Percentiles rank a stretch among this genome's conserved stretches.
These are phyloP conservation scores for Himalopsyche tibetana DNA, from an alignment of 2,888 invertebrate genomes.

Conservation along the genomic window DNA sequence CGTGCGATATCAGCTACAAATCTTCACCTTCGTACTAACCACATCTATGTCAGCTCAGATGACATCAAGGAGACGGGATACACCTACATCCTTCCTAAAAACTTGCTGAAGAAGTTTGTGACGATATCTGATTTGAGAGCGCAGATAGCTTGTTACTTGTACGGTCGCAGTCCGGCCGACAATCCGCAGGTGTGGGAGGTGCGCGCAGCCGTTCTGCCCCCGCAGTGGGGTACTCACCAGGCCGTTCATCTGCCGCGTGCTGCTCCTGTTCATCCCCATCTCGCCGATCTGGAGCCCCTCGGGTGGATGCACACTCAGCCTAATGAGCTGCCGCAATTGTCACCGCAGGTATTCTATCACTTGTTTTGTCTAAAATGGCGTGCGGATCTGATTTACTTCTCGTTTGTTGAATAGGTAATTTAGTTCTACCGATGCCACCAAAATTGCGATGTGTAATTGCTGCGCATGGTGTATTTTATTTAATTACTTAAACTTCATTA, in stretches of 20 bases:
- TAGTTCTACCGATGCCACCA: too few species aligned
- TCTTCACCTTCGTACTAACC: constrained; percentile 97
- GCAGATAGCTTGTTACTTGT: constrained; percentile 98
- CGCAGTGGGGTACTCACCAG: constrained; percentile 99
- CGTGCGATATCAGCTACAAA: constrained; percentile 99
- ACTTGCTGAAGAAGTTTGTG: constrained; percentile 98
- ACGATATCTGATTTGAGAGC: constrained; percentile 98
- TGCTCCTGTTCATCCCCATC: constrained; percentile 95
- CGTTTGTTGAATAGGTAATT: too few species aligned
- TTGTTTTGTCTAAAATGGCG: constrained; percentile 42
- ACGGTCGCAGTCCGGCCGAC: constrained; percentile 96
- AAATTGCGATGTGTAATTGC: too few species aligned
- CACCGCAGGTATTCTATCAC: constrained; percentile 86
- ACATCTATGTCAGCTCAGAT: constrained; percentile 99
- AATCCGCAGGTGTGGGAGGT: constrained; percentile 99
- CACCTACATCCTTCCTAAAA: constrained; percentile 95
- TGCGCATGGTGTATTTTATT: too few species aligned
- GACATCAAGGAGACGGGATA: constrained; percentile 99
- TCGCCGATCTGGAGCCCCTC: constrained; percentile 98
- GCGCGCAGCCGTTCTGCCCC: constrained; percentile 96
- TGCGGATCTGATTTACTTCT: too few species aligned
- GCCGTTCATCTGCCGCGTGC: constrained; percentile 96
- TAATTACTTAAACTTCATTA: too few species aligned
- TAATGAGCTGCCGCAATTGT: constrained; percentile 98
- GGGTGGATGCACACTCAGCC: constrained; percentile 99